Evolutionary conservation across 30 jellyfish, hydroid and myxozoan species (phyloP).

Genomic region (Aurelia aurita): DNA sequence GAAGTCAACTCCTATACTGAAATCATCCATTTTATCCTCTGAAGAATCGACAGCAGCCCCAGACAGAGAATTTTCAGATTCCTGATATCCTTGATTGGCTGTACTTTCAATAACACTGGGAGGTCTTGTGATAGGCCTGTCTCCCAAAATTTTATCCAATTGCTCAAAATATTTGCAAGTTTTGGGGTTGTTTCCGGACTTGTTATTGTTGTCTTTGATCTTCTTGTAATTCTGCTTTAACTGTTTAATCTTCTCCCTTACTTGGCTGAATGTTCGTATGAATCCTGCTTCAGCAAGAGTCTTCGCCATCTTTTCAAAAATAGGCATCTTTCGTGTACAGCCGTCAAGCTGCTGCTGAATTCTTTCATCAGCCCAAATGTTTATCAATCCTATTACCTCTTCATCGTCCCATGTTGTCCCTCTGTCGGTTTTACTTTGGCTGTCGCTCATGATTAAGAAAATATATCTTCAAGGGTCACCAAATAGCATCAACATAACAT

Average conservation of each 20-base stretch:
- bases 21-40: background rate
- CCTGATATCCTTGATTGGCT: background rate
- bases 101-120: constrained; percentile 19
- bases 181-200: constrained; percentile 24
- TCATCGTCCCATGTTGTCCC: constrained; percentile 32
- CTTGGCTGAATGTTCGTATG: constrained; percentile 11
- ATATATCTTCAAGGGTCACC: no score
- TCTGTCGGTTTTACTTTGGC: constrained; percentile 38
- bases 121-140: constrained; percentile 54
- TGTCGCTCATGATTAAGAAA: background rate
- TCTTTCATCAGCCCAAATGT: constrained; percentile 30
- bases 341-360: no score
- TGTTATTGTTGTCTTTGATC: constrained; percentile 36
- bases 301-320: no score
- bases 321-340: no score
- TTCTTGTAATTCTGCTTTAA: constrained; percentile 16
- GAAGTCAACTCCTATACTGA: no score
- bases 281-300: constrained; percentile 29
- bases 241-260: constrained; percentile 36
- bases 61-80: background rate
- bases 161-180: constrained; percentile 31
- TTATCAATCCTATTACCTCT: constrained; percentile 9
- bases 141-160: constrained; percentile 34
- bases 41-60: background rate
- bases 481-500: no score